Evolutionary conservation across 1,140 invertebrate species (phyloP).

Genomic region (Lanistes nyassanus): DNA sequence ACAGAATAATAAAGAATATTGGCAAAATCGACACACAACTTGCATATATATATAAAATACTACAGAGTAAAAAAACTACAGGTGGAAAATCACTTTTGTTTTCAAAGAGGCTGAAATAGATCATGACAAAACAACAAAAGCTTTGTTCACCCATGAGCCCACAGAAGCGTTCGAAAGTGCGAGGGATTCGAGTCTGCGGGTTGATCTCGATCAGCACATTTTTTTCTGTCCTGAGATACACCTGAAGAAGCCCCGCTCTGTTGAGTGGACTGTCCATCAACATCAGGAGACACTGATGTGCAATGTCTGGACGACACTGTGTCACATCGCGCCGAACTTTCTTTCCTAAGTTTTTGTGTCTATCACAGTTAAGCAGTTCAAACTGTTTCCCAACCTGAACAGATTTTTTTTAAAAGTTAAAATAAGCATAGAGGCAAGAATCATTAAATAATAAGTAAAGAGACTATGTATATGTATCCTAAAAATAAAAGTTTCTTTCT

Average conservation of each 20-base stretch:
- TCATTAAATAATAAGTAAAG: background rate
- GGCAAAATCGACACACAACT: no score
- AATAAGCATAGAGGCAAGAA: background rate
- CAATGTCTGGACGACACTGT: conserved; percentile 90
- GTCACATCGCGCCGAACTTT: conserved; percentile 87
- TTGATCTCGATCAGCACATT: conserved; percentile 99
- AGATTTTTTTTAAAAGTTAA: background rate
- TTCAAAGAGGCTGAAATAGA: no score
- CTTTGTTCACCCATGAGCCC: conserved; percentile 89
- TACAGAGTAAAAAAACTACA: no score
- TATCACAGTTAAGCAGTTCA: conserved; percentile 94
- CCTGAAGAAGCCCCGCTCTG: conserved; percentile 80
- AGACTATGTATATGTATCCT: background rate
- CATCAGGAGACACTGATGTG: conserved; percentile 95
- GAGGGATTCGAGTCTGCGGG: conserved; percentile 97
- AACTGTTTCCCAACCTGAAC: conserved; percentile 84
- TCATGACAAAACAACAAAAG: background rate
- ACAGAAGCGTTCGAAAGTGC: conserved; percentile 98
- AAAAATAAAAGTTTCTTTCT: no score
- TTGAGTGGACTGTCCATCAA: conserved; percentile 96
- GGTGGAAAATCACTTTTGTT: no score
- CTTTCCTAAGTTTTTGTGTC: conserved; percentile 84
- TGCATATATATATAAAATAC: no score
- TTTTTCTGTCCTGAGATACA: conserved; percentile 95
- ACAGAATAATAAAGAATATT: no score